Evolutionary conservation across 2,888 invertebrate species (phyloP), one percentile per base, ranked within the genome.

Genomic region (Byasa hedistus): DNA sequence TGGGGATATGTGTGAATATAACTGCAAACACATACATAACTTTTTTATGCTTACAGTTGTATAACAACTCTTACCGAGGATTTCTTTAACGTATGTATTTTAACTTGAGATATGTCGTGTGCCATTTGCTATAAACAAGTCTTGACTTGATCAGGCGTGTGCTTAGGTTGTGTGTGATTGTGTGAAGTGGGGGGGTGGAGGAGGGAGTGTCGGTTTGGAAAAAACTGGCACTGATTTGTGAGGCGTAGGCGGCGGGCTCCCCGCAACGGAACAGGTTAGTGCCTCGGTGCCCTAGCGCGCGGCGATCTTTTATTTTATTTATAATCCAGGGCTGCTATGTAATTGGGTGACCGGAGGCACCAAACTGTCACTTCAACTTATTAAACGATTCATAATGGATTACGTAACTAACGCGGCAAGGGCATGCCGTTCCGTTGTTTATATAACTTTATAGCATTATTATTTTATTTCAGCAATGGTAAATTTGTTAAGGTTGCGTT

Each of bases 161-260:
- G 78, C 72, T 75, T 68, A 71, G 71, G 72, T 71, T 68, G 69
- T 22, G 60, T 48, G 58, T 68, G 67, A 69, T 70, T 70, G 68
- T 70, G 68, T 72, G 69, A 65, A 68, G 65, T 69, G 69, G n/a
- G 61, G 19, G 68, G 68, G 3, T 12, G 39, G 15, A 3, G 39
- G 32, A 27, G 67, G 71, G 73, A 74, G 36, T 36, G 76, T 75
- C 75, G 71, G 39, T 75, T 76, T 71, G 76, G 75, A 39, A 39
- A 39, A 77, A 77, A 83, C 82, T 80, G 80, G 82, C 85, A 87
- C 85, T 84, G 91, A 87, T 90, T 91, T 90, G 89, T 87, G 81
- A 83, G 84, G 83, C 86, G 90, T 88, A 80, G 89, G 89, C 85
- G 86, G 79, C 76, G 71, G 73, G 79, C 82, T 82, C 79, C 79